phyloP scores from a whole-genome alignment of 2,888 invertebrate species.

The Eumacrocentrus americanus region DNA sequence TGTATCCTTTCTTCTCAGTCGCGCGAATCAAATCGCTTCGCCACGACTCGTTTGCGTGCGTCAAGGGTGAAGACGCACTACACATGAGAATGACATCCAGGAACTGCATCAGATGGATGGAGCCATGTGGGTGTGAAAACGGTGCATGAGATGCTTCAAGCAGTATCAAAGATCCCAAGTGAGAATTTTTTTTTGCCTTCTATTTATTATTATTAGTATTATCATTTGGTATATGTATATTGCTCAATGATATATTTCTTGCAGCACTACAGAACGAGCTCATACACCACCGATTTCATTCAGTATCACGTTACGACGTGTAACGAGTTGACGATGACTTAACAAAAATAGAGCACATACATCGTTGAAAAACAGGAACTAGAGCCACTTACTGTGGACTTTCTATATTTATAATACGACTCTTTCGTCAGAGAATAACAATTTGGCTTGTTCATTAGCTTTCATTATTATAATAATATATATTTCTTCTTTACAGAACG shows the following conservation, averaged over 20 bases:
- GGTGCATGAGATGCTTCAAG: neutral
- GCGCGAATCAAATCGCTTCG: conserved; percentile 46
- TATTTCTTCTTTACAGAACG: too few relatives aligned
- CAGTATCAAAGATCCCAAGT: neutral
- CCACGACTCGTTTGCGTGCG: conserved; percentile 45
- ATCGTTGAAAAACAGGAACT: neutral
- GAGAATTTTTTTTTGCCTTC: neutral
- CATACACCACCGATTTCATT: too few relatives aligned
- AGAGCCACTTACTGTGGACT: neutral
- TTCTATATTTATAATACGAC: neutral
- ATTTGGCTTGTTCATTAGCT: too few relatives aligned
- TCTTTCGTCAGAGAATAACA: too few relatives aligned
- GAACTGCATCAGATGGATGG: conserved; percentile 14
- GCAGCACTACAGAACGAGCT: too few relatives aligned
- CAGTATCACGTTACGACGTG: neutral
- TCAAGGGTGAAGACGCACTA: conserved; percentile 30
- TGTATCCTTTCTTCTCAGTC: conserved; percentile 29
- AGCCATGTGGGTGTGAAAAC: conserved; percentile 18
- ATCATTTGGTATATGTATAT: neutral
- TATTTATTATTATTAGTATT: neutral
- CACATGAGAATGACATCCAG: neutral
- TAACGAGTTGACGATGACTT: neutral
- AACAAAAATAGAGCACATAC: neutral
- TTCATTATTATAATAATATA: neutral
- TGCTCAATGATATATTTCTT: too few relatives aligned